phyloP scores from a whole-genome alignment of 2,797 vertebrate genomes.

The Podarcis lilfordi region DNA sequence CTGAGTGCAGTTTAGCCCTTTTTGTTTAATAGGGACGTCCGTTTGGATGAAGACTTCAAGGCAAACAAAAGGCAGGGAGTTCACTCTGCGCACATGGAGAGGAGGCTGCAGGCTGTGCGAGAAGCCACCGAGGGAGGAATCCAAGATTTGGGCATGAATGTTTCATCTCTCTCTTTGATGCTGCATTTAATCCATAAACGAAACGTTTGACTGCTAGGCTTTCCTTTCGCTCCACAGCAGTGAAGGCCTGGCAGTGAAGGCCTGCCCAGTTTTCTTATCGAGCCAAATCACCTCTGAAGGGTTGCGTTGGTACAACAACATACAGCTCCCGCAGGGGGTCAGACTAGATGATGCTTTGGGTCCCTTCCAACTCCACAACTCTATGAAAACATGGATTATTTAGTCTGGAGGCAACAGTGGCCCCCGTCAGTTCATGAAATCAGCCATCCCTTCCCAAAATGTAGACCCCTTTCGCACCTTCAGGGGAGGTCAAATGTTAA shows the following conservation, averaged over 20 bases:
- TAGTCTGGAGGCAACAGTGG: not conserved
- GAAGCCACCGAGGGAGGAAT: not conserved
- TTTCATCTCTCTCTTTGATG: not conserved
- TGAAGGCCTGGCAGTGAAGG: not conserved
- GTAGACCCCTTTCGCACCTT: not conserved
- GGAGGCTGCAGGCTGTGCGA: not conserved
- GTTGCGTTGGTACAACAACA: not conserved
- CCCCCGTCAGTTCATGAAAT: not conserved
- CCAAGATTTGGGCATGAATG: not conserved
- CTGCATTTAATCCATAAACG: not conserved
- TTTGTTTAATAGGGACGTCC: constrained; percentile 20
- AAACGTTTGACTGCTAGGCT: not conserved
- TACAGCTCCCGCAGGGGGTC: too few species aligned
- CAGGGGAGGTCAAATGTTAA: not conserved
- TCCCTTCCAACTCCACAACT: too few species aligned
- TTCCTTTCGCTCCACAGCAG: not conserved
- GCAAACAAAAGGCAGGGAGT: not conserved
- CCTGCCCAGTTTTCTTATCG: not conserved
- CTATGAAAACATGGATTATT: not conserved
- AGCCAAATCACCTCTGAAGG: not conserved
- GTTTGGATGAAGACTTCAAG: not conserved
- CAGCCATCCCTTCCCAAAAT: not conserved
- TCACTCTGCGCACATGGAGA: not conserved
- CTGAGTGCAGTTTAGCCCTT: not conserved
- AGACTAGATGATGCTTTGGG: too few species aligned